Percentiles rank a stretch among this genome's conserved stretches.
phyloP scores from a whole-genome alignment of 2,113 vertebrate genomes.

The Theropithecus gelada region DNA sequence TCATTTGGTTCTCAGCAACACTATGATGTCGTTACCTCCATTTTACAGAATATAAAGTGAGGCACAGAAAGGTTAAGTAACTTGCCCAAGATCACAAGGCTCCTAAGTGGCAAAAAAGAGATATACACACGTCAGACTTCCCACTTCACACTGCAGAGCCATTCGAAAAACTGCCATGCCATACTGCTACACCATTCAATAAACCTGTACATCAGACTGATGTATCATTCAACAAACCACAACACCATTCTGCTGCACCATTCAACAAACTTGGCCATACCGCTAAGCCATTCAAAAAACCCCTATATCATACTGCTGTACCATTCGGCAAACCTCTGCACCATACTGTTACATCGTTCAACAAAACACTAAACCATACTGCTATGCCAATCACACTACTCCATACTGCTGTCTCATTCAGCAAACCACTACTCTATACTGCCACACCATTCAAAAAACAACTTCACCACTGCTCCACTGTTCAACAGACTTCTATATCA shows the following conservation, averaged over 20 bases:
- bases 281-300: not conserved
- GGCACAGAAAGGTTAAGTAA: not conserved
- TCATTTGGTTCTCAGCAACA: not conserved
- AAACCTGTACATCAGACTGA: not conserved
- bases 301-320: not conserved
- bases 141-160: not conserved
- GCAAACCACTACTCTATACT: not conserved
- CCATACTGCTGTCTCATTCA: not conserved
- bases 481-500: not conserved
- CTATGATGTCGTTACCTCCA: not conserved
- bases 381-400: too few species aligned
- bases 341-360: too few species aligned
- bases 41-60: constrained; percentile 30
- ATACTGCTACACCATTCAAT: not conserved
- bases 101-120: not conserved
- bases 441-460: not conserved
- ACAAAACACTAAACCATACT: not conserved
- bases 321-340: too few species aligned
- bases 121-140: not conserved
- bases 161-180: not conserved
- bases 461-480: not conserved
- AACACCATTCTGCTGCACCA: not conserved
- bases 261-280: not conserved
- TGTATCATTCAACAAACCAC: not conserved
- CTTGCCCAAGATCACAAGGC: not conserved